A percentile compares a stretch with the other conserved stretches of the same genome.
Evolutionary conservation across 23 tunicate genomes (phyloP).

Genomic region (Styela clava): DNA sequence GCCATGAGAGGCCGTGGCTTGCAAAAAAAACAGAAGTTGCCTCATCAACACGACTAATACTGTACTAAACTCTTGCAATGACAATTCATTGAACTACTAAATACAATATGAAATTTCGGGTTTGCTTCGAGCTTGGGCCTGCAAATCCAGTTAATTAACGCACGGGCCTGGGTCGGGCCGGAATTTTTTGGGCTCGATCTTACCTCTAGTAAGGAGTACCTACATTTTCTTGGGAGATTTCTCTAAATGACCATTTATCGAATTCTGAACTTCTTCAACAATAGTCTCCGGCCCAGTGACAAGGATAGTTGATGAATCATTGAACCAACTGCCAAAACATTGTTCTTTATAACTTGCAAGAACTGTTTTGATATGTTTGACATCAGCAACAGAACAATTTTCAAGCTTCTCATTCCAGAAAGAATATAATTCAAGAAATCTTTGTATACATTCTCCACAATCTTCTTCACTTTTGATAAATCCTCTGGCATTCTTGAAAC

Average conservation of each 20-base stretch:
- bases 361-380: not conserved
- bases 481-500: not conserved
- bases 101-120: too few relatives aligned
- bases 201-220: too few relatives aligned
- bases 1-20: too few relatives aligned
- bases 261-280: not conserved
- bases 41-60: too few relatives aligned
- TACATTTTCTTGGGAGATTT: not conserved
- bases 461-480: not conserved
- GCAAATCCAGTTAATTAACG: too few relatives aligned
- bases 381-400: not conserved
- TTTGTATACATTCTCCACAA: not conserved
- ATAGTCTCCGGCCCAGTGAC: not conserved
- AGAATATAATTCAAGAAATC: not conserved
- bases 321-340: not conserved
- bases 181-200: too few relatives aligned
- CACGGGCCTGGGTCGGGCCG: too few relatives aligned
- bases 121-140: too few relatives aligned
- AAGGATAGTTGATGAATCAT: not conserved
- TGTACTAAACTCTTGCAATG: too few relatives aligned
- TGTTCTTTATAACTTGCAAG: not conserved
- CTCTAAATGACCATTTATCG: not conserved
- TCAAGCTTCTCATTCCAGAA: not conserved
- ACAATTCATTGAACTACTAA: too few relatives aligned
- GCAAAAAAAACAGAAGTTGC: too few relatives aligned